Evolutionary conservation across 2,113 vertebrate species (phyloP), one percentile per base, ranked within the genome.

Genomic region (Halichoeres trimaculatus): DNA sequence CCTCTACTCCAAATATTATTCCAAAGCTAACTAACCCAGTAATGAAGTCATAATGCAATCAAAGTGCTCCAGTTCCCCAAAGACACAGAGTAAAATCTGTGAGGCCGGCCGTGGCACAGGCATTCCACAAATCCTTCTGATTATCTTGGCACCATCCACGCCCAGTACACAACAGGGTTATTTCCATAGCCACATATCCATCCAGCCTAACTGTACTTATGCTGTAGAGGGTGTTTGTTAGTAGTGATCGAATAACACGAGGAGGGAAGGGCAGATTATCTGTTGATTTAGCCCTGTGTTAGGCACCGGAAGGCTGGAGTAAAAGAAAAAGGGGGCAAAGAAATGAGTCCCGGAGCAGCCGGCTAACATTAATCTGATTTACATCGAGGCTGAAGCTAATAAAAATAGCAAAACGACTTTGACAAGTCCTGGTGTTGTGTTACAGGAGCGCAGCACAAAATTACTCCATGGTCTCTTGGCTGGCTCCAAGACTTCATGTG

Each of bases 111-210:
- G 10, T 36, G 77, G 78, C 81, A 62, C 70, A 84, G 66, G 74
- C 78, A 89, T 88, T 85, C 86, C 72, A 78, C 81, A 70, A 81
- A 80, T 80, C 82, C 79, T 52, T 81, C 71, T 88, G 88, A 90
- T 91, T 85, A 83, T 91, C 77, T 90, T 91, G 90, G 90, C 90
- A 87, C 80, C 74, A n/a, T 65, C 56, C 43, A 66, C 81, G 52
- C 74, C 70, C 57, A 68, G 74, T 57, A 77, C 72, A 79, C 77
- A 81, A 77, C 79, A 55, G 70, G 58, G 77, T 74, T 88, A 74
- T 85, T 81, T 82, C 86, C 80, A 85, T 50, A 76, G 83, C 89
- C 83, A 72, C 86, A 73, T 56, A 83, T 79, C 86, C 80, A 79
- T 86, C 76, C 43, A 59, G 65, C 69, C 82, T 61, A 52, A 84